Evolutionary conservation across 2,797 vertebrate genomes (phyloP).

Genomic region (Mareca penelope): DNA sequence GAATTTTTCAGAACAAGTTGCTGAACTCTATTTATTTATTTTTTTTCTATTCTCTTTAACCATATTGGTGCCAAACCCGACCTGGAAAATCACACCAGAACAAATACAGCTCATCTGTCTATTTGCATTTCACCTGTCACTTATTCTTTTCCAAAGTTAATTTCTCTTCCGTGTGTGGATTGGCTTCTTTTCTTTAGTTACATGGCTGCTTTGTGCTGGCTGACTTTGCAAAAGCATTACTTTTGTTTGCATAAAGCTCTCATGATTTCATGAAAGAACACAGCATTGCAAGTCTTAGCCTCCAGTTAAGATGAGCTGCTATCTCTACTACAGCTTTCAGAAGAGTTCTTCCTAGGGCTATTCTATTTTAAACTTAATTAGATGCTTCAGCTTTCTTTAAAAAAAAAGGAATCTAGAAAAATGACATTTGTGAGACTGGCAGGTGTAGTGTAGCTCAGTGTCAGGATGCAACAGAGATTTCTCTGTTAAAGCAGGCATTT

Average conservation of each 20-base stretch:
- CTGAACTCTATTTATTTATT: not conserved
- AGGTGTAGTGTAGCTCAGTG: slow-evolving; percentile 5
- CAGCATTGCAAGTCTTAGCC: not conserved
- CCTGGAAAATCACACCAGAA: not conserved
- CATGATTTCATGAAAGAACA: not conserved
- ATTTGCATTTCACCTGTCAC: not conserved
- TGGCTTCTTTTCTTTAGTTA: not conserved
- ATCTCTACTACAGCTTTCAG: not conserved
- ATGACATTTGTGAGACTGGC: not conserved
- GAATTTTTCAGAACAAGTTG: not conserved
- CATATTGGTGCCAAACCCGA: not conserved
- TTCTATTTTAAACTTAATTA: slow-evolving; percentile 68
- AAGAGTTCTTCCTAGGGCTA: slow-evolving; percentile 10
- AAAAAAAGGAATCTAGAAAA: slow-evolving; percentile 52
- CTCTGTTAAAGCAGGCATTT: slow-evolving; percentile 29
- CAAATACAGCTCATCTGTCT: not conserved
- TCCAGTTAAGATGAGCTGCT: slow-evolving; percentile 19
- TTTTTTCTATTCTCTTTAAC: not conserved
- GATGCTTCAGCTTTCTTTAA: slow-evolving; percentile 28
- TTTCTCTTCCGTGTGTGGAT: not conserved
- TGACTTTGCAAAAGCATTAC: not conserved
- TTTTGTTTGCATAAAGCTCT: not conserved
- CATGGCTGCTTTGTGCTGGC: not conserved
- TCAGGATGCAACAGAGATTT: slow-evolving; percentile 33
- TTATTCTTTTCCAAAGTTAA: not conserved